Evolutionary conservation across 2,888 invertebrate genomes (phyloP).

Genomic region (Folsomia candida): DNA sequence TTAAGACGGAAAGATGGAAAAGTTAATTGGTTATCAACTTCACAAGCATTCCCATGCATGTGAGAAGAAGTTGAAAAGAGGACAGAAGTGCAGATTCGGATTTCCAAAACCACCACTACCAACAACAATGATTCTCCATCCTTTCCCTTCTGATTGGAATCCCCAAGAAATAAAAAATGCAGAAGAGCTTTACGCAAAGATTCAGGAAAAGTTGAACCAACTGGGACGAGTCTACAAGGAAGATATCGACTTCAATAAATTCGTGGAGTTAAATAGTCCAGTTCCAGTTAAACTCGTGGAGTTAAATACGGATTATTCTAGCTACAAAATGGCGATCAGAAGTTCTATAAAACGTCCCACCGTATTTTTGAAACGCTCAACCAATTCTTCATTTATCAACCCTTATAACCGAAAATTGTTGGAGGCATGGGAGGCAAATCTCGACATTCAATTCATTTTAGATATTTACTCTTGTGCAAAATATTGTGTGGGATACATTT

Average conservation of each 20-base stretch:
- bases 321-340: constrained; percentile 39
- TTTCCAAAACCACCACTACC: constrained; percentile 20
- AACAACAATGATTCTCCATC: constrained; percentile 9
- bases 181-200: not conserved
- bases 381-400: constrained; percentile 47
- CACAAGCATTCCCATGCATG: constrained; percentile 32
- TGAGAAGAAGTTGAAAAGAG: constrained; percentile 2
- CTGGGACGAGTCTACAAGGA: not conserved
- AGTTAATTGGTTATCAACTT: constrained; percentile 16
- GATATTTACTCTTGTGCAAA: constrained; percentile 52
- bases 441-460: constrained; percentile 53
- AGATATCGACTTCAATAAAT: not conserved
- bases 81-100: constrained; percentile 27
- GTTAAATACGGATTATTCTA: not conserved
- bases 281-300: no score
- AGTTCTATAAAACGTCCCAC: constrained; percentile 35
- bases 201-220: constrained; percentile 5
- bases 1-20: not conserved
- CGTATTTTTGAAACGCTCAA: constrained; percentile 46
- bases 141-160: not conserved
- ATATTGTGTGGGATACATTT: constrained; percentile 51
- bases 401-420: constrained; percentile 48
- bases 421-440: constrained; percentile 51
- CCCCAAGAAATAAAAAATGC: not conserved
- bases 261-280: no score